phyloP scores from a whole-genome alignment of 2,113 vertebrate species.

The Myrmophylax atrothorax region DNA sequence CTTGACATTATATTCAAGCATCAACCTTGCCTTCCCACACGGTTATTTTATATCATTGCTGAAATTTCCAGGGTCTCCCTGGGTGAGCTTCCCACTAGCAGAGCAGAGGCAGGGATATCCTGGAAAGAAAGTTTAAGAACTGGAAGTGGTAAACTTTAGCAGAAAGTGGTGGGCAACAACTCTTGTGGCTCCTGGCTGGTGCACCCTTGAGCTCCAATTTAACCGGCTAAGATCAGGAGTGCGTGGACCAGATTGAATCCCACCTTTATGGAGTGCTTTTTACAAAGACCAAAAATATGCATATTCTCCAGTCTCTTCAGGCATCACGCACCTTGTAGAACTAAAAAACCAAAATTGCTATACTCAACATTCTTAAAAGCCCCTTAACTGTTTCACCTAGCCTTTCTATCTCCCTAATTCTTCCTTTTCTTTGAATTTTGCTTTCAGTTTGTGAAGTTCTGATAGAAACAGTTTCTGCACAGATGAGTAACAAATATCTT shows the following conservation, averaged over 20 bases:
- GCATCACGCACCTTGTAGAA: neutral
- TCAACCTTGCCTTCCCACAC: accelerated
- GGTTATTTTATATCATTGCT: neutral
- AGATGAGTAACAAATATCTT: constrained; percentile 32
- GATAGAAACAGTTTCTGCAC: constrained; percentile 15
- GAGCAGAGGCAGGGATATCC: neutral
- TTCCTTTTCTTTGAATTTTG: constrained; percentile 15
- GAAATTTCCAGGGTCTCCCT: neutral
- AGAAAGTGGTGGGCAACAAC: neutral
- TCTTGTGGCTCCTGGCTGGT: neutral
- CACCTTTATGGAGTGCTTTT: neutral
- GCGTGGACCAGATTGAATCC: neutral
- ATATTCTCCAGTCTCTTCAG: neutral
- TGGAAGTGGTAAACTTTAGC: neutral
- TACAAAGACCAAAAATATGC: accelerated
- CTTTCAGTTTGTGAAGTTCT: constrained; percentile 24
- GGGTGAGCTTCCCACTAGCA: neutral
- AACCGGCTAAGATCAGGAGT: neutral
- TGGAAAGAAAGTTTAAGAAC: neutral
- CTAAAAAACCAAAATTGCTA: neutral
- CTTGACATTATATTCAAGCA: neutral
- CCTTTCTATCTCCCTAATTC: neutral
- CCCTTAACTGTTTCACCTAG: neutral
- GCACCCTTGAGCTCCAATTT: neutral
- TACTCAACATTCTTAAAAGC: neutral